These are phyloP conservation scores for Meda fulgida DNA, from an alignment of 2,797 vertebrate species.

Conservation along the genomic window DNA sequence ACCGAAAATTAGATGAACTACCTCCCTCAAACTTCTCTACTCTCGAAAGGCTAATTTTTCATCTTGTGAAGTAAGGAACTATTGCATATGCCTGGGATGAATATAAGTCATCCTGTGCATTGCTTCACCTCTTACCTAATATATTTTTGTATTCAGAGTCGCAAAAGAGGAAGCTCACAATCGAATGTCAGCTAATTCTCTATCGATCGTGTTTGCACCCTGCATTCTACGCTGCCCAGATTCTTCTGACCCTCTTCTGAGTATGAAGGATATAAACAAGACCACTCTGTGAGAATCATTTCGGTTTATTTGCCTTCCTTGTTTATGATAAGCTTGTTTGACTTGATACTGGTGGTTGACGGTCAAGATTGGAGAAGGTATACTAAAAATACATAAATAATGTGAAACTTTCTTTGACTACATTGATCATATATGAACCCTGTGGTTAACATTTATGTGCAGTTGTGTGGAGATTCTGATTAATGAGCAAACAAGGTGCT, in stretches of 20 bases:
- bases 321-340: background rate
- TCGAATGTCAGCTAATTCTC: constrained; percentile 89
- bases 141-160: constrained; percentile 80
- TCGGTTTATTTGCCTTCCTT: background rate
- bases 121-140: background rate
- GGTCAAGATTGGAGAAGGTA: background rate
- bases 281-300: constrained; percentile 86
- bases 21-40: constrained; percentile 87
- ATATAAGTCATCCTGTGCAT: background rate
- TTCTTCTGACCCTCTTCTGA: constrained; percentile 86
- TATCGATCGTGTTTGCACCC: constrained; percentile 96
- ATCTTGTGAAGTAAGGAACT: constrained; percentile 88
- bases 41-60: constrained; percentile 93
- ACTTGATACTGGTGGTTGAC: background rate
- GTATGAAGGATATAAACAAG: constrained; percentile 94
- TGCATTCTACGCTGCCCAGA: constrained; percentile 92
- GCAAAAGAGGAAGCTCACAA: constrained; percentile 90
- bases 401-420: background rate
- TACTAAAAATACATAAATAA: background rate
- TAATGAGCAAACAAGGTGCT: constrained; percentile 89
- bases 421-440: background rate
- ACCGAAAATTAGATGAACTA: constrained; percentile 89
- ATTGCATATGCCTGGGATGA: background rate
- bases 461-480: constrained; percentile 97
- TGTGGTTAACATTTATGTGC: constrained; percentile 39